These are phyloP conservation scores for Tricholauxania praeusta DNA, from an alignment of 2,888 invertebrate species.

Conservation along the genomic window DNA sequence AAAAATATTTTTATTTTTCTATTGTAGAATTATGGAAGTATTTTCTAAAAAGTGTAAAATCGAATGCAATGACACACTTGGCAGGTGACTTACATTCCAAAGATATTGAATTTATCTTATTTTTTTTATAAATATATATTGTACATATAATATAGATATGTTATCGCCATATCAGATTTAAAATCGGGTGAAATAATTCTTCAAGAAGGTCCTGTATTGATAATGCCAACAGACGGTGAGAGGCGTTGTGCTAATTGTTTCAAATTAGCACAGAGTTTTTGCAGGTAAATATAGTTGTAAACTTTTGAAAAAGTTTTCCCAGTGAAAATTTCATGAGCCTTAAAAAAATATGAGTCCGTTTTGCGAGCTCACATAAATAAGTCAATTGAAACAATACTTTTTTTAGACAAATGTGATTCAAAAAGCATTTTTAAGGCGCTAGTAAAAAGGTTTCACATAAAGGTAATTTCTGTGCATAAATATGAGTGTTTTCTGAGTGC, in stretches of 20 bases:
- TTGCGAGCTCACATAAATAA: no score
- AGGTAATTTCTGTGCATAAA: no score
- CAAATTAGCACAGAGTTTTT: constrained; percentile 53
- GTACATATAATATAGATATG: constrained; percentile 64
- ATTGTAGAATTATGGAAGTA: constrained; percentile 51
- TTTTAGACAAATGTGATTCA: no score
- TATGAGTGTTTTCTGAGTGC: no score
- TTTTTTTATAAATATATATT: not conserved
- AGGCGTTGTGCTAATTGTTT: constrained; percentile 71
- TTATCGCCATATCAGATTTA: constrained; percentile 70
- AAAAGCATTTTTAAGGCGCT: no score
- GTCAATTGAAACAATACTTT: no score
- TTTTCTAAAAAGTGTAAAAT: constrained; percentile 60
- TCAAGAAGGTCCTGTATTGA: constrained; percentile 70
- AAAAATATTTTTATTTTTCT: no score
- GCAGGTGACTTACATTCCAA: constrained; percentile 53
- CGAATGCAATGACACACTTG: constrained; percentile 55
- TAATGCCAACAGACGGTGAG: constrained; percentile 68
- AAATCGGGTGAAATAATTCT: constrained; percentile 72
- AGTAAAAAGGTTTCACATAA: no score
- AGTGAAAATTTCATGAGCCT: no score
- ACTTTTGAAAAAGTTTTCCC: no score
- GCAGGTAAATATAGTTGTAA: constrained; percentile 55
- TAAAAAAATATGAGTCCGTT: no score
- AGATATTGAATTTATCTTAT: constrained; percentile 47